Base-by-base conservation (phyloP, 2,888 invertebrate genomes). In the Beris morrisii region DNA sequence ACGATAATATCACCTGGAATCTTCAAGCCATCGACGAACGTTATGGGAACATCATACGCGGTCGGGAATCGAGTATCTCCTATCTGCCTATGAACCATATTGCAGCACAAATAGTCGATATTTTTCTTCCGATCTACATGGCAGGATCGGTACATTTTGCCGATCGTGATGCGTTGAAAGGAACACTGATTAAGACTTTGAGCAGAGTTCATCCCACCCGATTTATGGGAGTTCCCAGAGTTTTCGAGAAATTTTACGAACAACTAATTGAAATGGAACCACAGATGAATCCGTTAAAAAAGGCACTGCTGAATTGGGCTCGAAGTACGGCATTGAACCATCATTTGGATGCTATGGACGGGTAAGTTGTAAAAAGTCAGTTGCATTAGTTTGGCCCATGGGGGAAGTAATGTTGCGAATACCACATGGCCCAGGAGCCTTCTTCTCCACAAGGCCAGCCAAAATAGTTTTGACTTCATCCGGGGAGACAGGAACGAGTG, bases 241-340 rank as follows among this genome's bases (percentile, higher is more conserved):
- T 96, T 5, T 96, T 90, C 89, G 96, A 96, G 79, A 96, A 96
- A 80, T 93, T 96, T 80, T 86, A 91, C 75, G 96, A 96, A 75
- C 92, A 89, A 75, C 91, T 96, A 84, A 85, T 88, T 76, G 84
- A 86, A 5, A 86, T 90, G 2, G 91, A 89, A 3, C 84, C 87
- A 0, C 84, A 88, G 55, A 87, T 87, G 56, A 87, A 89, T 0
- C 81, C 83, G 2, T 69, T 93, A 0, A 90, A 89, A 75, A 87
- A 86, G 64, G 84, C 85, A 70, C 85, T 95, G 43, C 83, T 86
- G 4, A 78, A 79, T 13, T 88, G 88, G 87, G 89, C 91, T 0
- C 88, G 88, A 71, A 78, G 81, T 5, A 83, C 85, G 30, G 87
- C 88, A 0, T 74, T 86, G 22, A 79, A 84, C 68, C 84, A 89